Base-by-base conservation (phyloP, 2,113 vertebrate species). In the Nannobrachium achirus region DNA sequence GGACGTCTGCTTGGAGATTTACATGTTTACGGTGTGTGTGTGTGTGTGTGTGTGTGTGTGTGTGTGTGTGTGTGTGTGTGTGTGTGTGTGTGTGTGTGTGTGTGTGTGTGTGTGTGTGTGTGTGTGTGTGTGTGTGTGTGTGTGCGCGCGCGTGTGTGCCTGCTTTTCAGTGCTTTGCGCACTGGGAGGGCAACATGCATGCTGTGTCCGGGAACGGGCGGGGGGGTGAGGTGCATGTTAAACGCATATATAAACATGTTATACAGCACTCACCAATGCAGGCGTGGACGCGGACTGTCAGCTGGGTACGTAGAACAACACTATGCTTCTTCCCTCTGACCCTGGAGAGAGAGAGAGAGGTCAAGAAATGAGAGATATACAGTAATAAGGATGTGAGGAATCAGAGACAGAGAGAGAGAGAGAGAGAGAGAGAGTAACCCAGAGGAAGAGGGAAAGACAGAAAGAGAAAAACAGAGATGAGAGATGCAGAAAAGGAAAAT, bases 271-370 rank as follows among this genome's bases (percentile, higher is more conserved):
- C 93, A 98, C 97, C 97, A 3, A 98, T 98, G 82, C 97, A 98
- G 82, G 95, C 92, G 15, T 98, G 96, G 40, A 98, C 97, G 44
- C 97, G 93, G 61, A 98, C 96, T 0, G 95, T 97, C 69, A 98
- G 93, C 87, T 98, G 95, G 41, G 95, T 98, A 52, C 97, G 93
- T 73, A 98, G 82, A 82, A 98, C 90, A 83, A 98, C 92, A 66
- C 95, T 97, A 86, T 98, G 95, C 75, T 98, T 98, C 91, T 96
- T 98, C 59, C 95, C 95, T 55, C 95, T 94, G 71, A 92, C 94
- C 94, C 83, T 90, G 69, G 78, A 16, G 40, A 46, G 41, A 73
- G 0, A 60, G 61, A 41, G 56, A 52, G 51, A 71, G 51, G n/a
- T n/a, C n/a, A n/a, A 89, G 63, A 78, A 11, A 76, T n/a, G 64